These are phyloP conservation scores for Callipepla californica DNA, from an alignment of 2,113 vertebrate genomes.

Conservation along the genomic window DNA sequence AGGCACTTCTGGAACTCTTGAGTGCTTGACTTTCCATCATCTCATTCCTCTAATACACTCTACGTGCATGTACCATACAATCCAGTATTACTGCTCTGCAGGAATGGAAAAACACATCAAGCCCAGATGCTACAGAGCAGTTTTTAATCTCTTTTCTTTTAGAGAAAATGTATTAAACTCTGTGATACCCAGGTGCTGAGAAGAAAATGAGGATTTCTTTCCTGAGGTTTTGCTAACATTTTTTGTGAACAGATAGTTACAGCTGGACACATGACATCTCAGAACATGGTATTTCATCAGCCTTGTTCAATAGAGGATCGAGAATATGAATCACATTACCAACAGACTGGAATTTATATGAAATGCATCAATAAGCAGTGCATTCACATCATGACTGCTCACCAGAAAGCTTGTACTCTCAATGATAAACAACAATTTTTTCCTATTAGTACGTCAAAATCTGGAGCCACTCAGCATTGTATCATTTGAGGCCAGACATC, in stretches of 20 bases:
- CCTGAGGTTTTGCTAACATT: background rate
- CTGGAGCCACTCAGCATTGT: conserved; percentile 6
- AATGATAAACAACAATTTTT: background rate
- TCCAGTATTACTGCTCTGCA: background rate
- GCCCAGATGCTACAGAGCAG: background rate
- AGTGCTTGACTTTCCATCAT: background rate
- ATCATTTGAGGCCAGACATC: conserved; percentile 25
- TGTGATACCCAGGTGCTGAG: background rate
- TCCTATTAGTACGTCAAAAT: conserved; percentile 29
- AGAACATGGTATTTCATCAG: background rate
- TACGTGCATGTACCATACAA: background rate
- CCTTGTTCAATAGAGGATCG: background rate
- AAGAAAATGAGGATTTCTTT: background rate
- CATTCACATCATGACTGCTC: background rate
- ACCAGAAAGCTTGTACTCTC: conserved; percentile 4
- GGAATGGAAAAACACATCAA: background rate
- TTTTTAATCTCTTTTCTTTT: background rate
- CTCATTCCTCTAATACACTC: background rate
- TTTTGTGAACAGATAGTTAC: background rate
- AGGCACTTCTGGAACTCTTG: background rate
- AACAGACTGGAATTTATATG: conserved; percentile 1
- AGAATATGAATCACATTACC: background rate
- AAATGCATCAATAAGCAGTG: background rate
- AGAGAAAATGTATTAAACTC: background rate
- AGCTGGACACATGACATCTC: background rate